Base-by-base conservation (phyloP, 53 echinoderm and acorn worm genomes). In the Patiria pectinifera region DNA sequence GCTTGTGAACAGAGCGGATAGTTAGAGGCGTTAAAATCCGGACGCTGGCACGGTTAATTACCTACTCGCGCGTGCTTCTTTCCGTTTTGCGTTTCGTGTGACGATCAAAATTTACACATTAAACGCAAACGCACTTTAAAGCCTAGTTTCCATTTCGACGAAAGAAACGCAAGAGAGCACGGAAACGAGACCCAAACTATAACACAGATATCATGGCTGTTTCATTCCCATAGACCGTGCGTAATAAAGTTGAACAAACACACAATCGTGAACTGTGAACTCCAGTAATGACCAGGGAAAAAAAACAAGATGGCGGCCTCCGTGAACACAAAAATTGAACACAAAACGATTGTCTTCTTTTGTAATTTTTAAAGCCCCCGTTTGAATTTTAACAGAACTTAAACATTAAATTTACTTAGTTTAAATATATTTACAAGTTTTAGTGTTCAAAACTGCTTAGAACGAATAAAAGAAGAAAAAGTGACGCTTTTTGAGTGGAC, bases 301-400 rank as follows among this genome's bases (percentile, higher is more conserved):
- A 59, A 59, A 83, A 43, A n/a, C 60, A 83, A 83, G 22, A 83
- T 83, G 83, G 83, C 83, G 83, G 83, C 83, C 23, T 19, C 61
- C 83, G 8, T 7, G 5, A 24, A 83, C 61, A n/a, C 83, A 60
- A 60, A 59, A 23, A n/a, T 23, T 18, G 6, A 49, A 49, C 49
- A 3, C 3, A 49, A 49, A 83, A 62, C 62, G 83, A 83, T 24
- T 5, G 83, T 24, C 23, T 19, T 23, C 21, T 60, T 83, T 83
- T 2, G 22, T 2, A 3, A 4, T 62, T 83, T 22, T 21, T 11
- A 11, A 11, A 10, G 3, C 5, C 11, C 43, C 16, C 11, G 25
- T 76, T 9, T 76, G 3, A 24, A 22, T 26, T 26, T 26, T 4
- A 4, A 76, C 11, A 11, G 43, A 76, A 76, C 25, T 3, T 3